A percentile compares a stretch with the other conserved stretches of the same genome.
Conservation (phyloP, 2,888 invertebrate genomes). For the Drosophila austrosaltans region DNA sequence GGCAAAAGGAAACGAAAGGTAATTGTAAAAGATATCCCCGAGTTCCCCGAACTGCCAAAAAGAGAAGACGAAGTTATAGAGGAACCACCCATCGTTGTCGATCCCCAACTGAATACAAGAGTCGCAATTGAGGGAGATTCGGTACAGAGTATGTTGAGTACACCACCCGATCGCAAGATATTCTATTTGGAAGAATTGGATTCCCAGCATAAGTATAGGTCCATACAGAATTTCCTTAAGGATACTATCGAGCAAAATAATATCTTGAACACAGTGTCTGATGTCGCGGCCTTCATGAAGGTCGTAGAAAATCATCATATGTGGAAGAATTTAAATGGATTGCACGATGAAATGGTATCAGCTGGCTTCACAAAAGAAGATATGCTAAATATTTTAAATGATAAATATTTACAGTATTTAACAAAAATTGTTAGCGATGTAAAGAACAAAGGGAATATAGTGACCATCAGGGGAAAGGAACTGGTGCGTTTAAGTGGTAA, state of each 20-base stretch:
- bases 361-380: background rate
- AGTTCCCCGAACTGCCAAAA: too few species aligned
- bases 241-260: constrained; percentile 30
- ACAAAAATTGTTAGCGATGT: constrained; percentile 13
- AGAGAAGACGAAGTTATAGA: too few species aligned
- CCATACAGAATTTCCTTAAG: constrained; percentile 15
- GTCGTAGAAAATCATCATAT: constrained; percentile 42
- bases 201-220: rapidly evolving
- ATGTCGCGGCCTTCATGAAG: constrained; percentile 14
- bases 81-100: too few species aligned
- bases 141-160: background rate
- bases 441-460: constrained; percentile 11
- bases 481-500: background rate
- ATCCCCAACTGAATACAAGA: too few species aligned
- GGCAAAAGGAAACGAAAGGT: too few species aligned
- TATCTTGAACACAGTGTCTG: constrained; percentile 20
- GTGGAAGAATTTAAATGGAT: constrained; percentile 40
- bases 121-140: background rate
- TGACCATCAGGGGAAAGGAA: background rate
- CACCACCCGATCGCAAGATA: background rate
- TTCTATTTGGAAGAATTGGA: background rate
- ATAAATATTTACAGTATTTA: constrained; percentile 44
- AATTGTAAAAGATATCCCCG: too few species aligned
- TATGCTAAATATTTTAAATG: constrained; percentile 6
- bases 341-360: constrained; percentile 36